A percentile compares a stretch with the other conserved stretches of the same genome.
phyloP scores from a whole-genome alignment of 1,140 invertebrate species.

The Heliconius melpomene region DNA sequence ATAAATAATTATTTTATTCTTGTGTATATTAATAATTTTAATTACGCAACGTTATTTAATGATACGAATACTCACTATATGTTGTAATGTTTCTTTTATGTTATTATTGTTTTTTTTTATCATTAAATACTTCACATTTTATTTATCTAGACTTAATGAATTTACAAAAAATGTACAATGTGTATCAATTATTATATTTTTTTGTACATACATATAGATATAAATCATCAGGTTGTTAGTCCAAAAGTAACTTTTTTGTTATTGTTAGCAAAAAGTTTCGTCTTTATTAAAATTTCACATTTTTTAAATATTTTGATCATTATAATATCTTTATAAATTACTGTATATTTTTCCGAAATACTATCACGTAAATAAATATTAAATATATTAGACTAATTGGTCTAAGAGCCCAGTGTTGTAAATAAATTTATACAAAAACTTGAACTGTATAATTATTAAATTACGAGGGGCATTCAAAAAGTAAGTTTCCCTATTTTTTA shows the following conservation, averaged over 20 bases:
- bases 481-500: too few relatives aligned
- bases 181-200: background rate
- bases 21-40: background rate
- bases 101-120: background rate
- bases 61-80: background rate
- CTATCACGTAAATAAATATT: too few relatives aligned
- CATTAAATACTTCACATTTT: background rate
- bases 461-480: too few relatives aligned
- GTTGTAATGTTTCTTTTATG: conserved; percentile 7
- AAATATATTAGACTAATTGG: background rate
- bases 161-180: background rate
- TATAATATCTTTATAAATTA: too few relatives aligned
- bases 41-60: background rate
- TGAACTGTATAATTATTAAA: too few relatives aligned
- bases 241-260: too few relatives aligned
- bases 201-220: background rate
- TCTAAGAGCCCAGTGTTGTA: background rate
- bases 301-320: too few relatives aligned
- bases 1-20: background rate
- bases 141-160: background rate
- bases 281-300: too few relatives aligned
- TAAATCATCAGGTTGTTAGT: too few relatives aligned
- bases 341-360: too few relatives aligned
- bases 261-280: too few relatives aligned
- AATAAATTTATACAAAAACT: background rate